Conservation (phyloP, 2,113 vertebrate genomes). For the Dicentrarchus labrax region DNA sequence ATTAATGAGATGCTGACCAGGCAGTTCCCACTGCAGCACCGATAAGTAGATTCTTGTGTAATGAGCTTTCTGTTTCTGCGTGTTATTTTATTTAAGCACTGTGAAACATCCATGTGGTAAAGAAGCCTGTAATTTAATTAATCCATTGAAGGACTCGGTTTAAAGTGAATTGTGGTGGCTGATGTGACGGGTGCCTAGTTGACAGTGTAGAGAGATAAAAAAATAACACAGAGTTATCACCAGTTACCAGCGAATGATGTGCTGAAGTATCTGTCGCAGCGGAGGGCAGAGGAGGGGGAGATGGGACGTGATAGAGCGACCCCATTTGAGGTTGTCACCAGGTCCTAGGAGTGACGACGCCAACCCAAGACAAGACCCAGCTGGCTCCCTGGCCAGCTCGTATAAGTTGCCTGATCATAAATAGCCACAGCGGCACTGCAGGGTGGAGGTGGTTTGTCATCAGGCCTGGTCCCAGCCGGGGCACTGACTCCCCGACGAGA, state of each 20-base stretch:
- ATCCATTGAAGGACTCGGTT: background rate
- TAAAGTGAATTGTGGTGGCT: background rate
- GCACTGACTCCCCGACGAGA: constrained; percentile 58
- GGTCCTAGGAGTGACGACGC: constrained; percentile 45
- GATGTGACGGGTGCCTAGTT: background rate
- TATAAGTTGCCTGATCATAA: constrained; percentile 64
- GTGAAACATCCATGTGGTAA: background rate
- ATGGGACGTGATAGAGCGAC: constrained; percentile 44
- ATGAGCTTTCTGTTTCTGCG: constrained; percentile 39
- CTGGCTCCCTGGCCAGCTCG: constrained; percentile 34
- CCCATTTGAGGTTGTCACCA: constrained; percentile 58
- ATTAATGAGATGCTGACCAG: constrained; percentile 35
- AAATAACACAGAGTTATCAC: constrained; percentile 2
- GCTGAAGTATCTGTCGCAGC: constrained; percentile 30
- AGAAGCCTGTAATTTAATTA: constrained; percentile 13
- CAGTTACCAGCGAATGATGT: constrained; percentile 29
- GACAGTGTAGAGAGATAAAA: background rate
- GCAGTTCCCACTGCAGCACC: constrained; percentile 1
- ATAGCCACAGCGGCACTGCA: constrained; percentile 53
- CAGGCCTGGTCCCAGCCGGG: constrained; percentile 58
- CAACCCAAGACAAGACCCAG: constrained; percentile 51
- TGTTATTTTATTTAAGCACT: constrained; percentile 15
- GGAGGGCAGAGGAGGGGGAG: constrained; percentile 5
- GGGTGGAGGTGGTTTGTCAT: constrained; percentile 77
- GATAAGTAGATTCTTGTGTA: constrained; percentile 39